Evolutionary conservation across 1,140 invertebrate genomes (phyloP), one percentile per base, ranked within the genome.

Genomic region (Ridgeia piscesae): DNA sequence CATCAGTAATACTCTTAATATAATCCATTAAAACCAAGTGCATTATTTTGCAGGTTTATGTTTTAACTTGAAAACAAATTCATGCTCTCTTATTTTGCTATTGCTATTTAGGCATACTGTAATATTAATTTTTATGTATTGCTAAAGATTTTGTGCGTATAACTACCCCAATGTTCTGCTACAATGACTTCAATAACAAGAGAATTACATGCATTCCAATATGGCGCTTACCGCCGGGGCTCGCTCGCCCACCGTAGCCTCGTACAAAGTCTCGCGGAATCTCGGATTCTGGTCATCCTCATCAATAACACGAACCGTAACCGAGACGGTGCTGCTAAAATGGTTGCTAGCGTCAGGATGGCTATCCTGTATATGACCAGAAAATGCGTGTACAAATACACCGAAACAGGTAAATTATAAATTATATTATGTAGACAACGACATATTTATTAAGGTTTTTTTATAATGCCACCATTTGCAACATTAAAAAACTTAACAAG

Each of bases 201-300:
- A 77, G 58, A 21, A 77, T 21, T 21, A 77, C 4, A 77, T 21
- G 17, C 27, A 21, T 14, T 31, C 27, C 58, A 77, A 77, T 31
- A 77, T 77, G 58, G 58, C 58, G 58, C 58, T 77, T 77, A 77
- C 58, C 58, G 2, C 58, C 0, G 58, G 58, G 14, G 58, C 58
- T 77, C 58, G 6, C 58, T 77, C 58, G 58, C 58, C 58, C 17
- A 77, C 58, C 58, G 58, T 77, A 77, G 58, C 58, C 58, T 77
- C 58, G 58, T 77, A 77, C 58, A 77, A 77, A 77, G 58, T 77
- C 58, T 77, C 58, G 58, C 58, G 58, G 58, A 77, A 77, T 77
- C 58, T 77, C 17, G 58, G 58, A 77, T 77, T 77, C 58, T 77
- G 58, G 58, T 77, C 58, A 77, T 77, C 58, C 58, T 77, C 58